Evolutionary conservation across 2,888 invertebrate species (phyloP).

Genomic region (Megamerina dolium): DNA sequence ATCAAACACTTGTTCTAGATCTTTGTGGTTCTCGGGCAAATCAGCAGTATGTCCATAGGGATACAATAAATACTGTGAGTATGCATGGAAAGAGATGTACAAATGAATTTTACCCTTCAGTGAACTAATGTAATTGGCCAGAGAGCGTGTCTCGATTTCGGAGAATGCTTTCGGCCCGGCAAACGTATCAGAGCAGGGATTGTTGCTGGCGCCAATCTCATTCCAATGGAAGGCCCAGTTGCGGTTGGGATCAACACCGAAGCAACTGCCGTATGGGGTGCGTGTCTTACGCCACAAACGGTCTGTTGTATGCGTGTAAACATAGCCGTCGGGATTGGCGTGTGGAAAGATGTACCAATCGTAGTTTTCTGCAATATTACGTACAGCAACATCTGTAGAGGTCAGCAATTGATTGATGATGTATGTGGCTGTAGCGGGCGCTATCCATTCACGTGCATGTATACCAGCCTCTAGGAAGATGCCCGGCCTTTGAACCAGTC

Average conservation of each 20-base stretch:
- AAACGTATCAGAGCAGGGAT: conserved; percentile 59
- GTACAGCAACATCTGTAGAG: conserved; percentile 51
- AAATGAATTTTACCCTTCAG: conserved; percentile 53
- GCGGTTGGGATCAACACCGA: conserved; percentile 70
- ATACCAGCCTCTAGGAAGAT: conserved; percentile 60
- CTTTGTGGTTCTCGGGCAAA: conserved; percentile 50
- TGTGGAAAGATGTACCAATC: conserved; percentile 73
- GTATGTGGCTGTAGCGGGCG: conserved; percentile 60
- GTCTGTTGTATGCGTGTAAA: conserved; percentile 54
- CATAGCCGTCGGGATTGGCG: conserved; percentile 74
- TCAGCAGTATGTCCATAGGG: conserved; percentile 58
- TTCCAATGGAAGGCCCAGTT: conserved; percentile 71
- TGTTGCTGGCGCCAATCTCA: conserved; percentile 54
- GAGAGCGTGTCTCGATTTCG: conserved; percentile 58
- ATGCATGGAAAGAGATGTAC: conserved; percentile 71
- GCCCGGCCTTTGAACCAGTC: conserved; percentile 45
- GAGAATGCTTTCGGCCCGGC: conserved; percentile 65
- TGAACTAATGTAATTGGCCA: conserved; percentile 54
- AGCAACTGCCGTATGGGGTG: conserved; percentile 51
- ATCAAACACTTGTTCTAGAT: conserved; percentile 46
- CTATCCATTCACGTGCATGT: conserved; percentile 72
- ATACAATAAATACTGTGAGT: conserved; percentile 61
- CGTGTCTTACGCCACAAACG: conserved; percentile 65
- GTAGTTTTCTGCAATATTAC: conserved; percentile 52
- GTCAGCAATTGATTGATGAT: conserved; percentile 57